Base-by-base conservation (phyloP, 1,140 invertebrate species). In the Atopsyche davidsoni region DNA sequence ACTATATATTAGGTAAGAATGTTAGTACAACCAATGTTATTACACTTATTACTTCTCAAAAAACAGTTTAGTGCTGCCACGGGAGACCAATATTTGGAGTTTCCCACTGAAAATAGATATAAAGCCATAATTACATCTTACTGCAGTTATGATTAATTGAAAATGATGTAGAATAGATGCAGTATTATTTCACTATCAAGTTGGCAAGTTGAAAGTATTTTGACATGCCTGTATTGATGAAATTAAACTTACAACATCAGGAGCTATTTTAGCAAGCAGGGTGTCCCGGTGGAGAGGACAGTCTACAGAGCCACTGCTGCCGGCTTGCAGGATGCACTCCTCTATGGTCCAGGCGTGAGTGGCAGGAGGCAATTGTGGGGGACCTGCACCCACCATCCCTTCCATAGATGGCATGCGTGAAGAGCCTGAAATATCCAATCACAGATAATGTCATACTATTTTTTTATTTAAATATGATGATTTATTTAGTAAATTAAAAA, bases 271-370 rank as follows among this genome's bases (percentile, higher is more conserved):
- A 1, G 75, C 67, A 45, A 87, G 64, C 3, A 72, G 63, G 17
- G 82, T 68, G 16, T 79, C 75, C 22, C 79, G 76, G 63, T 87
- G 83, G 22, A 74, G 65, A 0, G 81, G 80, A 56, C 57, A 58
- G 4, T 52, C 42, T 3, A 51, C 52, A 21, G 34, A 18, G 2
- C 18, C 46, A 28, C 44, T 39, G 40, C 54, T 64, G 67, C 89
- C 89, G 0, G 87, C 89, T 0, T 86, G 82, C 34, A 97, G 72
- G 61, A 98, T 95, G 67, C 94, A 97, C 66, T 96, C 90, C 72
- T 99, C 96, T 2, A 98, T 86, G 76, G 92, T 87, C 88, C 87
- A 89, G 3, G 78, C 78, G 52, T 82, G 86, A 1, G 67, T 75
- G 60, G 53, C 22, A 11, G 40, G 46, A 16, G 25, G 38, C 1